A percentile compares a stretch with the other conserved stretches of the same genome.
Evolutionary conservation across 2,113 vertebrate species (phyloP).

Genomic region (Pygathrix nemaeus): DNA sequence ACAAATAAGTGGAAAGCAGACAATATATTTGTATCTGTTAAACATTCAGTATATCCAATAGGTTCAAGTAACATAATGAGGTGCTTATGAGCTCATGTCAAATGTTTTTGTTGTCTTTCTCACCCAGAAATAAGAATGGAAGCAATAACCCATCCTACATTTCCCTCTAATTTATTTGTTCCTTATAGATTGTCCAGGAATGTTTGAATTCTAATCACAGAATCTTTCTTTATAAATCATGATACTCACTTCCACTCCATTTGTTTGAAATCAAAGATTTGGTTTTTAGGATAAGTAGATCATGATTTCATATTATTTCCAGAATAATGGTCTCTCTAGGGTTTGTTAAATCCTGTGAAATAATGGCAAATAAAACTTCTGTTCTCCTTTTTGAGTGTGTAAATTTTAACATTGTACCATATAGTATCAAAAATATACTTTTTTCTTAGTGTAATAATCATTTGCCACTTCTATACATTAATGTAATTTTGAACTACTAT

Average conservation of each 20-base stretch:
- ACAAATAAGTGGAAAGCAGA: not conserved
- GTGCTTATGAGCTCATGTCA: not conserved
- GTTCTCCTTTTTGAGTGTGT: not conserved
- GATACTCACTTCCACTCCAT: not conserved
- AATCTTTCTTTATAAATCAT: not conserved
- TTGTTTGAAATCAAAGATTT: not conserved
- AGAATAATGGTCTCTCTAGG: not conserved
- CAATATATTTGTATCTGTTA: not conserved
- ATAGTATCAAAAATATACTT: not conserved
- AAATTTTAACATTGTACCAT: not conserved
- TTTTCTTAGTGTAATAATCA: not conserved
- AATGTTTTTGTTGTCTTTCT: not conserved
- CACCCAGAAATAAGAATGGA: not conserved
- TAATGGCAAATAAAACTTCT: not conserved
- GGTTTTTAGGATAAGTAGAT: constrained; percentile 7
- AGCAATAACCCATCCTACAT: not conserved
- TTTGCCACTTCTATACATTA: not conserved
- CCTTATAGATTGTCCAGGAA: not conserved
- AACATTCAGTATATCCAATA: not conserved
- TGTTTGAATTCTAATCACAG: not conserved
- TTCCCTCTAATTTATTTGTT: not conserved
- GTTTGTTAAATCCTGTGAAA: constrained; percentile 2
- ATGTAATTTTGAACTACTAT: not conserved
- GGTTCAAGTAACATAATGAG: not conserved
- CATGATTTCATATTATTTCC: not conserved